These are phyloP conservation scores for Gymnoscelis rufifasciata DNA, from an alignment of 2,888 invertebrate genomes.

Conservation along the genomic window DNA sequence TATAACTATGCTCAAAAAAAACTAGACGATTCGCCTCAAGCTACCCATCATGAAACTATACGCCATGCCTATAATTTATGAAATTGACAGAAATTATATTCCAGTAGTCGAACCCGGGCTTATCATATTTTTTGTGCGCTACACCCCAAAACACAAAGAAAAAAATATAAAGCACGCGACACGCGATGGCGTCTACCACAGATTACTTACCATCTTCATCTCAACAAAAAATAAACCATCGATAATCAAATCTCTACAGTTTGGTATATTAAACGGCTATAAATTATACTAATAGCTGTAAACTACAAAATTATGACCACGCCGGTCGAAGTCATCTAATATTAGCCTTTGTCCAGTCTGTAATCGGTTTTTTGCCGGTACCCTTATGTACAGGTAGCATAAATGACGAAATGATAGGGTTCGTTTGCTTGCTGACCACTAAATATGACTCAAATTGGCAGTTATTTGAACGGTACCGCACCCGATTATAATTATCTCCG, in stretches of 20 bases:
- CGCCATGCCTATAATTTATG: conserved; percentile 65
- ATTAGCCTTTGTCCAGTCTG: conserved; percentile 29
- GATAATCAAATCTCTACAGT: conserved; percentile 70
- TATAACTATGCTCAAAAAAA: neutral
- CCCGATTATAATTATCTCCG: conserved; percentile 31
- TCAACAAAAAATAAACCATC: conserved; percentile 42
- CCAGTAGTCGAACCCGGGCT: conserved; percentile 74
- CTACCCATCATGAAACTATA: conserved; percentile 64
- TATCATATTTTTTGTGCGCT: conserved; percentile 66
- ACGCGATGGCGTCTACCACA: conserved; percentile 58
- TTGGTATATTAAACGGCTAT: conserved; percentile 73
- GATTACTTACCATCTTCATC: conserved; percentile 10
- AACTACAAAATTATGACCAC: conserved; percentile 57
- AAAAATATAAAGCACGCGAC: conserved; percentile 74
- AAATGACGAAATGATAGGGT: conserved; percentile 32
- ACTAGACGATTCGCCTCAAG: conserved; percentile 44
- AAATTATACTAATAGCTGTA: conserved; percentile 75
- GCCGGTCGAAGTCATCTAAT: conserved; percentile 31
- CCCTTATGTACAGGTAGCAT: conserved; percentile 28
- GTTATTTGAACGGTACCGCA: conserved; percentile 33
- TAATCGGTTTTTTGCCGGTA: conserved; percentile 28
- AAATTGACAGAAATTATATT: conserved; percentile 78
- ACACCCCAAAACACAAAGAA: conserved; percentile 56
- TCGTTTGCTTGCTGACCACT: conserved; percentile 40
- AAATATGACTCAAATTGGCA: conserved; percentile 44